Percentiles rank a stretch among this genome's conserved stretches.
Evolutionary conservation across 2,113 vertebrate species (phyloP).

Genomic region (Pithys albifrons): DNA sequence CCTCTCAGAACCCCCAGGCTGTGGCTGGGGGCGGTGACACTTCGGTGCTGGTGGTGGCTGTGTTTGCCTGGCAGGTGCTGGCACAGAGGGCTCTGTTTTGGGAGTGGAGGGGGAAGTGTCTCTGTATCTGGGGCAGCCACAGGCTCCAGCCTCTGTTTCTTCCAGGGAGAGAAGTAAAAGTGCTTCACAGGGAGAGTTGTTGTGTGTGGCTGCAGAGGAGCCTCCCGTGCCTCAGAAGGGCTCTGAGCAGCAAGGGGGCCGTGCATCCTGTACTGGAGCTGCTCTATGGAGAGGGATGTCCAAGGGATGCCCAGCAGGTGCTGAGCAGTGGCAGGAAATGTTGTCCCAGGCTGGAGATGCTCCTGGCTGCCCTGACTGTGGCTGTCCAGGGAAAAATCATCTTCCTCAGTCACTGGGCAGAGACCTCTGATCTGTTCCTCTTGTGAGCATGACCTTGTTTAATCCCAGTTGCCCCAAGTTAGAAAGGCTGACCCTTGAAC

Average conservation of each 20-base stretch:
- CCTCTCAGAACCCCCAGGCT: neutral
- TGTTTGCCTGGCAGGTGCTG: neutral
- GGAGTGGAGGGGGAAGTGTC: neutral
- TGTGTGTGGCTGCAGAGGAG: neutral
- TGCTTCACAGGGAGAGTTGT: rapidly evolving
- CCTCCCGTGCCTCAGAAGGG: rapidly evolving
- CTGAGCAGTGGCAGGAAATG: neutral
- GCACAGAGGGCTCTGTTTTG: neutral
- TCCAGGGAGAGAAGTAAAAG: neutral
- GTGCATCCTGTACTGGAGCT: neutral
- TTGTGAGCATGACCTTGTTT: neutral
- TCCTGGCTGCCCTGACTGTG: rapidly evolving
- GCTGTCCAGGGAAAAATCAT: neutral
- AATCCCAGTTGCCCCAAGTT: rapidly evolving
- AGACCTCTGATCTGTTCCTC: neutral
- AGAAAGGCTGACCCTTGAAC: neutral
- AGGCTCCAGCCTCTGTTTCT: neutral
- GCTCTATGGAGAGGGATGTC: rapidly evolving
- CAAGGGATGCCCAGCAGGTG: neutral
- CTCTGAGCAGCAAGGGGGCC: rapidly evolving
- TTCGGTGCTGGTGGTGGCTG: neutral
- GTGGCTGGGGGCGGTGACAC: neutral
- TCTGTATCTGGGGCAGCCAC: slow-evolving; percentile 22
- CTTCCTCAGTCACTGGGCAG: neutral
- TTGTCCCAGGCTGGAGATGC: neutral